Conservation (phyloP, 2,888 invertebrate species). For the Tiliacea aurago region DNA sequence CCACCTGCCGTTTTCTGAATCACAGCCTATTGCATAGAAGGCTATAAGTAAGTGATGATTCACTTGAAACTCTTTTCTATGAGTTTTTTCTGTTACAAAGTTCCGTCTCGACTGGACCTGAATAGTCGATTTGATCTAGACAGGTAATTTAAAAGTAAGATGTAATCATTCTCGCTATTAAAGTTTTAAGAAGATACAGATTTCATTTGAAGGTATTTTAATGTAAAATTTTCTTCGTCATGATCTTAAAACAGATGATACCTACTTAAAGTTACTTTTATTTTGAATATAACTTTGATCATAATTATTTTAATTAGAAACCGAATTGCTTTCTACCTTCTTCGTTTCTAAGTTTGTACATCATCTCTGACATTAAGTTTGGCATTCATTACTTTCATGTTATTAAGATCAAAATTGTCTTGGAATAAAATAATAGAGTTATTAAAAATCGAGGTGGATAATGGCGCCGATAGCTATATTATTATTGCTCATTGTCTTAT, state of each 20-base stretch:
- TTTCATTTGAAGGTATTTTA: slow-evolving; percentile 21
- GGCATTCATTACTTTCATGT: slow-evolving; percentile 34
- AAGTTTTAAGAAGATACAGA: slow-evolving; percentile 26
- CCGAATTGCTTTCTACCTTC: slow-evolving; percentile 34
- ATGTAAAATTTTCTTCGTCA: slow-evolving; percentile 5
- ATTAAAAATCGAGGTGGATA: slow-evolving; percentile 39
- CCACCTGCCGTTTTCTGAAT: slow-evolving; percentile 58
- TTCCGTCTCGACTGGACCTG: slow-evolving; percentile 15
- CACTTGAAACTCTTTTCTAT: slow-evolving; percentile 24
- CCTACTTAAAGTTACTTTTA: background rate
- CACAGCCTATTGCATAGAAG: slow-evolving; percentile 30
- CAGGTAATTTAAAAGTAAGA: slow-evolving; percentile 45
- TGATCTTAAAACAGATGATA: slow-evolving; percentile 7
- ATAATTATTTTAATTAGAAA: slow-evolving; percentile 3
- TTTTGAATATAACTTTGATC: slow-evolving; percentile 18
- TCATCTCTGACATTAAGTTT: slow-evolving; percentile 23
- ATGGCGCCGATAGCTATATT: slow-evolving; percentile 20
- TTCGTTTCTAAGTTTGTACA: slow-evolving; percentile 7
- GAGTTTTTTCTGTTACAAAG: slow-evolving; percentile 10
- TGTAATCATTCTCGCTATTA: slow-evolving; percentile 21
- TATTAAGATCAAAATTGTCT: slow-evolving; percentile 26
- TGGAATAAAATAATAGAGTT: slow-evolving; percentile 41
- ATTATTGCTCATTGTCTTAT: slow-evolving; percentile 47
- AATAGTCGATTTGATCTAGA: slow-evolving; percentile 16
- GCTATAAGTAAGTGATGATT: slow-evolving; percentile 33